Base-by-base conservation (phyloP, 2,888 invertebrate genomes). In the Hypomecis atomaria region DNA sequence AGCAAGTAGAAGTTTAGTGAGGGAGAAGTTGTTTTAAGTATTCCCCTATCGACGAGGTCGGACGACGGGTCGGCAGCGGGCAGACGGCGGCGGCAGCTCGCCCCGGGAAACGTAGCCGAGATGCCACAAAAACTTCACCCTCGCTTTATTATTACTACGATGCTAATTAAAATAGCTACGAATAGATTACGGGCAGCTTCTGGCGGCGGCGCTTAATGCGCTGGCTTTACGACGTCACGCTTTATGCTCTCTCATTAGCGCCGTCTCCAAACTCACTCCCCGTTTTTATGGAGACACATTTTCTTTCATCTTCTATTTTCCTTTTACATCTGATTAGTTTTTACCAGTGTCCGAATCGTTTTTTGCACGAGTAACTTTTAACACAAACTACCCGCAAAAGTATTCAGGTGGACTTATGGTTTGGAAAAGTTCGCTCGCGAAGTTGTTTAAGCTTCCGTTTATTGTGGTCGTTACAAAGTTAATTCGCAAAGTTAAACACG, bases 121-220 rank as follows among this genome's bases (percentile, higher is more conserved):
- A 88, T 83, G 82, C 87, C 86, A 87, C 89, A 90, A 90, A 90
- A 90, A 90, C 87, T 88, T 88, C 81, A 78, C 85, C 87, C 85
- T 74, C 84, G 82, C 85, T 87, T 86, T 88, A 86, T 89, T 89
- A 88, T 89, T 86, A 86, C 86, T 88, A 85, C 84, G 84, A 87
- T 87, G 89, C 89, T 90, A 92, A 91, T 91, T 91, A 91, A 91
- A 90, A 92, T 89, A 90, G 87, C 88, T 88, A 81, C 84, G 88
- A 89, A 90, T 90, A 92, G 90, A 90, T 90, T 87, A 90, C 87
- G 84, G 86, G 82, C 87, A 88, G 87, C 88, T 90, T 87, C 89
- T 89, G 89, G 88, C 88, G 81, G 83, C 80, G 84, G 83, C 81
- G 86, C 87, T 89, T 91, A 91, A 90, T 90, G 90, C 86, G 82